These are phyloP conservation scores for Gadopsis bispinosus DNA, from an alignment of 2,797 vertebrate species.

Conservation along the genomic window DNA sequence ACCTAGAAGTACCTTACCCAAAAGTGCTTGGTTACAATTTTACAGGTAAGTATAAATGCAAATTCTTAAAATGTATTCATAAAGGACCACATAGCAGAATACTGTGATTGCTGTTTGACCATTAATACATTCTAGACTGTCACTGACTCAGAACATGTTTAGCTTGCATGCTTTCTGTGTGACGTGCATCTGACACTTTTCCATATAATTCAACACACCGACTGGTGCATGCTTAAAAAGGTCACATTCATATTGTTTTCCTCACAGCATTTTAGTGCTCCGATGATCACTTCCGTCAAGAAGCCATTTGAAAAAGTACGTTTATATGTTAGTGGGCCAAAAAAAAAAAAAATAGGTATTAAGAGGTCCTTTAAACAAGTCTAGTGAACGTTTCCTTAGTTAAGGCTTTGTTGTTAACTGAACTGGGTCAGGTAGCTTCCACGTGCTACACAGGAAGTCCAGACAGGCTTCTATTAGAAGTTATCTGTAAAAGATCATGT, in stretches of 20 bases:
- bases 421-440: constrained; percentile 49
- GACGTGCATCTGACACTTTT: not conserved
- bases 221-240: not conserved
- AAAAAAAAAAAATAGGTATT: constrained; percentile 39
- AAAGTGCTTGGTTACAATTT: not conserved
- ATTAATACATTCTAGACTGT: not conserved
- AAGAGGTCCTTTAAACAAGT: constrained; percentile 28
- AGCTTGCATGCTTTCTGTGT: too few relatives aligned
- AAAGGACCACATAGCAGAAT: not conserved
- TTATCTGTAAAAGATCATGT: constrained; percentile 12
- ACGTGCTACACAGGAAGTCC: constrained; percentile 22
- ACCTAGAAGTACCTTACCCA: not conserved
- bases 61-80: not conserved
- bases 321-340: constrained; percentile 56
- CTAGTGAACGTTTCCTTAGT: constrained; percentile 67
- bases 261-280: not conserved
- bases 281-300: not conserved
- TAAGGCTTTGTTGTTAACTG: constrained; percentile 28
- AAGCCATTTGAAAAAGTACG: constrained; percentile 13
- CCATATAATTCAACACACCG: not conserved
- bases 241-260: constrained; percentile 10
- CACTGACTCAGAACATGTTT: not conserved
- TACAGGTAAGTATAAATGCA: not conserved
- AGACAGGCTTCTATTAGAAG: constrained; percentile 13
- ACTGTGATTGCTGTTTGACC: not conserved